phyloP scores from a whole-genome alignment of 1,140 invertebrate genomes.

The Pogonomyrmex californicus region DNA sequence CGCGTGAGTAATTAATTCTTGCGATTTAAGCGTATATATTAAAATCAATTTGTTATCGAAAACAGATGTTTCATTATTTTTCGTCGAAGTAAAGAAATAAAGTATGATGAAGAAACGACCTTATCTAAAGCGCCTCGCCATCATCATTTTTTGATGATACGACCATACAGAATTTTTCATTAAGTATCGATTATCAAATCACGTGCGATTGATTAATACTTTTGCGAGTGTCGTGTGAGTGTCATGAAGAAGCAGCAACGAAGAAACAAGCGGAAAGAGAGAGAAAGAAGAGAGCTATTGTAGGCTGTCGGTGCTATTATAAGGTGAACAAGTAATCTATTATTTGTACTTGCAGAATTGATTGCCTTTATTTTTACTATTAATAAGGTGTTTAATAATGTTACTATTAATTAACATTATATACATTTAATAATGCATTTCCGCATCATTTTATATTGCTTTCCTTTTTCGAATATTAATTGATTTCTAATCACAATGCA shows the following conservation, averaged over 20 bases:
- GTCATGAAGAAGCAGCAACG: background rate
- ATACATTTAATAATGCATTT: no score
- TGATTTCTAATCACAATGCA: background rate
- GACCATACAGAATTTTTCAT: background rate
- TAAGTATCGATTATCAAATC: background rate
- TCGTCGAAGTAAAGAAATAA: background rate
- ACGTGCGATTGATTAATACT: background rate
- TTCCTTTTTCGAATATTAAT: background rate
- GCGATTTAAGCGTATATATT: background rate
- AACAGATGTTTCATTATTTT: background rate
- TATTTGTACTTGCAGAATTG: constrained; percentile 10
- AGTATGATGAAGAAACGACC: background rate
- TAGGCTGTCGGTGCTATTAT: background rate
- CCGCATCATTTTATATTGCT: background rate
- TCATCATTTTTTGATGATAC: background rate
- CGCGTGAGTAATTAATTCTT: no score
- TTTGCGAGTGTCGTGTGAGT: background rate
- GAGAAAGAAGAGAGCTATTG: background rate
- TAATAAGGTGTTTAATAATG: no score
- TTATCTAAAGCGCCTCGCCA: background rate
- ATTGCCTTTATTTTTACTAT: background rate
- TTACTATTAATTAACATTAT: no score
- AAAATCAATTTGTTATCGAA: background rate
- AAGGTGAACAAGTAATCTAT: background rate
- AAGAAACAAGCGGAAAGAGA: background rate